Base-by-base conservation (phyloP, 1,140 invertebrate genomes). In the Drosophila bocki region DNA sequence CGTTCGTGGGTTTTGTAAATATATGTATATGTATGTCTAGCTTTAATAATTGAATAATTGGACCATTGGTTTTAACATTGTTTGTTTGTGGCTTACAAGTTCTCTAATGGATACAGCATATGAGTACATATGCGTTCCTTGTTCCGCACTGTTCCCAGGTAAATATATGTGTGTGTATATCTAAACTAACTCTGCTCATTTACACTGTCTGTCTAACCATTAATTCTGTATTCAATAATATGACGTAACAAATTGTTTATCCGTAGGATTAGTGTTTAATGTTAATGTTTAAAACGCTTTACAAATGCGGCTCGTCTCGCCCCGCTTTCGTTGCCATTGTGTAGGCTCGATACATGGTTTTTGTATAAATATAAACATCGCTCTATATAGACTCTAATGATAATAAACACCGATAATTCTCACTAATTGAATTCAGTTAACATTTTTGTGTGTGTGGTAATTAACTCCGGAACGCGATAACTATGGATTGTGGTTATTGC, bases 11-110 rank as follows among this genome's bases (percentile, higher is more conserved):
- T 80, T 58, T 58, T 78, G 56, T 72, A 37, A 19, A 37, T 53
- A 19, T 53, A 19, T 53, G 13, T 53, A 19, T 29, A 29, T 29
- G 26, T 53, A 53, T 37, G 51, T 54, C 51, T 54, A 57, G 51
- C 71, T 61, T 72, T 84, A 78, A 75, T 84, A 90, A 90, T 90
- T 91, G 78, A 91, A 87, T 91, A 91, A 91, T 91, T 91, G 88
- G 88, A 91, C 83, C 84, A 91, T 91, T 91, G 85, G 79, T 91
- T 91, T 82, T 80, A 71, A 39, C 82, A 74, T 76, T 82, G 61
- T 78, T 78, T 71, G 84, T 88, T 78, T 71, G 84, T 87, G 84
- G 84, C 80, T 88, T 85, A 67, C 19, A 44, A 65, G 65, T 75
- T 90, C 60, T 54, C 71, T 86, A 82, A 67, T 78, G 51, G 50